phyloP scores from a whole-genome alignment of 1,140 invertebrate genomes.

The Aphis gossypii region DNA sequence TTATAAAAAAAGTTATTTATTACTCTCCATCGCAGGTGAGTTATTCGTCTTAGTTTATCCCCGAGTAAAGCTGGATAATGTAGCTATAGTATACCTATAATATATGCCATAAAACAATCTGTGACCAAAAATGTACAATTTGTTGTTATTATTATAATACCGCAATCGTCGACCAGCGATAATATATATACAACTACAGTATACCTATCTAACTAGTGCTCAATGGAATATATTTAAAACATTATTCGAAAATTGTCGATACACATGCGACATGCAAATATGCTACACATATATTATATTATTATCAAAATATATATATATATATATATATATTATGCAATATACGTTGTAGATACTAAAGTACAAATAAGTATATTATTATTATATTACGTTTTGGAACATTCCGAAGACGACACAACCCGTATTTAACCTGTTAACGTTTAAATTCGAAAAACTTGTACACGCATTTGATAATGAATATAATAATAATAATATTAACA shows the following conservation, averaged over 20 bases:
- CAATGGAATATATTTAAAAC: neutral
- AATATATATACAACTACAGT: neutral
- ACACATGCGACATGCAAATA: neutral
- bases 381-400: neutral
- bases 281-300: neutral
- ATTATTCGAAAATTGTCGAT: neutral
- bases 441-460: neutral
- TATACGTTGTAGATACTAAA: neutral
- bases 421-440: conserved; percentile 5
- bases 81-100: no score
- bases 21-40: no score
- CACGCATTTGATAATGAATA: neutral
- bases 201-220: neutral
- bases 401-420: neutral
- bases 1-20: no score
- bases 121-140: neutral
- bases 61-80: no score
- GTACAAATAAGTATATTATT: neutral
- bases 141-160: neutral
- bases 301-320: neutral
- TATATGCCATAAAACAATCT: no score
- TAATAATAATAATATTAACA: neutral
- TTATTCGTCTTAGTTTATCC: no score
- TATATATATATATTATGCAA: neutral
- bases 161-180: neutral